Evolutionary conservation across 2,888 invertebrate genomes (phyloP).

Genomic region (Dastarcus helophoroides): DNA sequence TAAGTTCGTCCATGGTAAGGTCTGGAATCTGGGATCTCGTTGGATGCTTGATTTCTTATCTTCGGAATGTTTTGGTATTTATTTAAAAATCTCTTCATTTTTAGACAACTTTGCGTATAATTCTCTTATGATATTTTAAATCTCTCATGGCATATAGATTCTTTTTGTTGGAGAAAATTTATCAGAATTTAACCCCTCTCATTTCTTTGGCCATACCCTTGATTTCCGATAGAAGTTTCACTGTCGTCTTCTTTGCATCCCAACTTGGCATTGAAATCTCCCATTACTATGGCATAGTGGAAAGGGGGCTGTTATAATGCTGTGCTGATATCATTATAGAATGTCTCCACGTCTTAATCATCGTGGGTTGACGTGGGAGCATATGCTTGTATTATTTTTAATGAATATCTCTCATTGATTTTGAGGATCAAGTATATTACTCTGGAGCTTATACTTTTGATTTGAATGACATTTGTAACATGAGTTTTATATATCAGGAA

Average conservation of each 20-base stretch:
- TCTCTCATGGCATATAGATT: constrained; percentile 6
- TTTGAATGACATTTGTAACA: constrained; percentile 2
- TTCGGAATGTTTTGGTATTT: no score
- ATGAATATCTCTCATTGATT: background rate
- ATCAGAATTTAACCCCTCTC: constrained; percentile 7
- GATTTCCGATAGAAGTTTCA: constrained; percentile 8
- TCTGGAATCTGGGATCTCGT: no score
- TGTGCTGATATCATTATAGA: no score
- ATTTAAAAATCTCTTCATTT: no score
- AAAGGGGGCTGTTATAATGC: no score
- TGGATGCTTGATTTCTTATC: no score
- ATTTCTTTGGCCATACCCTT: constrained; percentile 10
- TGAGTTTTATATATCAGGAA: constrained; percentile 4
- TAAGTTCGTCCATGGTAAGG: no score
- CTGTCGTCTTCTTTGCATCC: constrained; percentile 6
- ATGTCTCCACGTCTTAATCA: background rate
- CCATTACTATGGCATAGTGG: no score
- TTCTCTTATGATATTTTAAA: no score
- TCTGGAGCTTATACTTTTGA: constrained; percentile 1
- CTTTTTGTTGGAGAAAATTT: constrained; percentile 5
- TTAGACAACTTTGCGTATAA: no score
- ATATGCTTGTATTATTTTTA: constrained; percentile 4
- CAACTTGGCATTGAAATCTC: constrained; percentile 10
- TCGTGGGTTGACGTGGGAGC: constrained; percentile 3
- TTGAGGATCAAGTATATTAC: background rate